Conservation (phyloP, 1,140 invertebrate species). For the Agrypnia vestita region DNA sequence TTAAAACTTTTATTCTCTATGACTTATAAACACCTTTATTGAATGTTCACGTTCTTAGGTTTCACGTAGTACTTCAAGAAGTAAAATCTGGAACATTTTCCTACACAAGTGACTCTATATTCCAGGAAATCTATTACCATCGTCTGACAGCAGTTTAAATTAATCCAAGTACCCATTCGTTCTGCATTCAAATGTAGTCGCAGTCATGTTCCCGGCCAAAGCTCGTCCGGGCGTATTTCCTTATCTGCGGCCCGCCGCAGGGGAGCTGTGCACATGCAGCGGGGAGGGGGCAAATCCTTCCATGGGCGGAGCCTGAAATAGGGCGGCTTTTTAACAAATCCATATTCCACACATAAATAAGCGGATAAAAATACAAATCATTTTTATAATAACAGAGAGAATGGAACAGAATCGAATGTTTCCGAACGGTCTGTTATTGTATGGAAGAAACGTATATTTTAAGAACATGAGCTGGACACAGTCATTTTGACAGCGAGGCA, state of each 20-base stretch:
- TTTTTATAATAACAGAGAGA: too few relatives aligned
- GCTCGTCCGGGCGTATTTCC: neutral
- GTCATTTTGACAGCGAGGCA: too few relatives aligned
- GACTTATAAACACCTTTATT: too few relatives aligned
- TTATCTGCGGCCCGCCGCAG: neutral
- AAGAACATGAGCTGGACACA: too few relatives aligned
- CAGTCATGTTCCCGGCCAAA: slow-evolving; percentile 6
- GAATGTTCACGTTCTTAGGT: neutral
- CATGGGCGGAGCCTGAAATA: neutral
- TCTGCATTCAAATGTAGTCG: neutral
- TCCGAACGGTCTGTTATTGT: too few relatives aligned
- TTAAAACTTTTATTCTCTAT: too few relatives aligned
- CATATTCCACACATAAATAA: too few relatives aligned
- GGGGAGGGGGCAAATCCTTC: neutral
- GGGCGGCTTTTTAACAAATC: too few relatives aligned
- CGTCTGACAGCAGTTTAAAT: slow-evolving; percentile 12
- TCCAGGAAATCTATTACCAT: slow-evolving; percentile 23
- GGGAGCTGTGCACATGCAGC: neutral
- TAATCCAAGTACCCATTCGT: slow-evolving; percentile 3
- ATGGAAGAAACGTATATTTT: too few relatives aligned
- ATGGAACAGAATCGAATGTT: too few relatives aligned
- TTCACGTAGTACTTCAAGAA: neutral
- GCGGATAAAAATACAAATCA: too few relatives aligned
- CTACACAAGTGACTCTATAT: neutral
- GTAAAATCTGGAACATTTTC: neutral